Percentiles rank a stretch among this genome's conserved stretches.
Conservation (phyloP, 2,888 invertebrate species). For the Drosophila picticornis region DNA sequence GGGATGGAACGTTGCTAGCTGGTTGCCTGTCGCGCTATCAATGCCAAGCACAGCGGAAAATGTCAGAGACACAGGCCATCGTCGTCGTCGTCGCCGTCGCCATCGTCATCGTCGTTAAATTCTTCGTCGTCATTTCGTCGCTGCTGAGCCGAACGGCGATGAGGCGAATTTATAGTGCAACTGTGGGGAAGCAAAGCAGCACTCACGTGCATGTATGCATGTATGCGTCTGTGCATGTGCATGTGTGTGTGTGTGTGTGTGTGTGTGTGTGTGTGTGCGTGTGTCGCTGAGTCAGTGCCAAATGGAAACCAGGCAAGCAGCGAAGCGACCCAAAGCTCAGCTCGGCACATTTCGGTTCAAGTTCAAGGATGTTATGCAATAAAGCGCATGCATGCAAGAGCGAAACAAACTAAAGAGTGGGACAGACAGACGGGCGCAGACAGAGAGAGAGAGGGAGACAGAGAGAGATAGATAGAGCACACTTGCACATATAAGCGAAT, state of each 20-base stretch:
- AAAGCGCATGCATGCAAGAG: constrained; percentile 43
- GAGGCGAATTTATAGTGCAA: constrained; percentile 32
- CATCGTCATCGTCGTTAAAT: constrained; percentile 32
- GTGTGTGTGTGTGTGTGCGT: constrained; percentile 9
- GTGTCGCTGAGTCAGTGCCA: constrained; percentile 45
- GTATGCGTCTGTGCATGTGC: neutral
- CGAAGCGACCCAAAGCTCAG: constrained; percentile 75
- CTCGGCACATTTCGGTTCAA: constrained; percentile 74
- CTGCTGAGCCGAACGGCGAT: constrained; percentile 21
- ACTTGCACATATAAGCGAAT: neutral
- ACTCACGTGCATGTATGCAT: constrained; percentile 29
- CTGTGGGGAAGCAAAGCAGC: constrained; percentile 23
- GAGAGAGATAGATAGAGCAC: neutral
- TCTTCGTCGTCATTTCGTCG: constrained; percentile 15
- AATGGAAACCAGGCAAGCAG: constrained; percentile 58
- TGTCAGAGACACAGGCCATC: constrained; percentile 55
- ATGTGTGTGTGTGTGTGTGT: constrained; percentile 1
- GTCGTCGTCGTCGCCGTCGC: constrained; percentile 31
- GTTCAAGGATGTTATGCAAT: constrained; percentile 85
- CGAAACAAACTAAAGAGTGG: constrained; percentile 23
- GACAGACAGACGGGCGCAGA: neutral
- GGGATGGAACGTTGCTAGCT: constrained; percentile 71
- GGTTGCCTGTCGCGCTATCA: constrained; percentile 81
- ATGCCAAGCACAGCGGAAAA: constrained; percentile 74
- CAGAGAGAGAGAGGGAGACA: neutral